Percentiles rank a stretch among this genome's conserved stretches.
Evolutionary conservation across 1,140 invertebrate genomes (phyloP).

Genomic region (Trichomalopsis sarcophagae): DNA sequence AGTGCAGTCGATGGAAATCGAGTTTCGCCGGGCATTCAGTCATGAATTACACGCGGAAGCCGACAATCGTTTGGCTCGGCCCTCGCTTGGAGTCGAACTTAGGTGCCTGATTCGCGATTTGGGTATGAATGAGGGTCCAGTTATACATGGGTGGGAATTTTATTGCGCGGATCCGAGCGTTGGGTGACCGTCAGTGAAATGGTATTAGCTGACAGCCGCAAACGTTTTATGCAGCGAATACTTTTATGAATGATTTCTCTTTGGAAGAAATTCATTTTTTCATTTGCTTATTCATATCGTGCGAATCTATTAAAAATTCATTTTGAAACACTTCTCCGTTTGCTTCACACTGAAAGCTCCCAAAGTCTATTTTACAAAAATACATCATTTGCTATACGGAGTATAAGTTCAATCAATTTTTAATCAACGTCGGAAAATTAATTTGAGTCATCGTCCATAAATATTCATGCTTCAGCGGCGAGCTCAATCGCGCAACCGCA

Average conservation of each 20-base stretch:
- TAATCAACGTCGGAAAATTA: not conserved
- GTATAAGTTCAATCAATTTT: slow-evolving; percentile 16
- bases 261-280: no score
- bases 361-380: not conserved
- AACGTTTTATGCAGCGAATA: not conserved
- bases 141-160: not conserved
- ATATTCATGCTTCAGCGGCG: not conserved
- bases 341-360: not conserved
- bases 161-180: not conserved
- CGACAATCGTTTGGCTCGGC: slow-evolving; percentile 6
- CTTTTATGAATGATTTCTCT: no score
- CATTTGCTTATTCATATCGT: no score
- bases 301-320: no score
- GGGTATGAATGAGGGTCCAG: not conserved
- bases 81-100: not conserved
- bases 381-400: not conserved
- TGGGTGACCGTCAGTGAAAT: not conserved
- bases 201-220: no score
- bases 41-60: slow-evolving; percentile 17
- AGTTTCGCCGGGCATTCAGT: not conserved
- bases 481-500: not conserved
- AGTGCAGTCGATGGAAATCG: not conserved
- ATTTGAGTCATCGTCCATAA: not conserved
- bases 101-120: not conserved
- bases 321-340: not conserved